phyloP scores from a whole-genome alignment of 2,113 vertebrate genomes.

The Melanocharis versteri region DNA sequence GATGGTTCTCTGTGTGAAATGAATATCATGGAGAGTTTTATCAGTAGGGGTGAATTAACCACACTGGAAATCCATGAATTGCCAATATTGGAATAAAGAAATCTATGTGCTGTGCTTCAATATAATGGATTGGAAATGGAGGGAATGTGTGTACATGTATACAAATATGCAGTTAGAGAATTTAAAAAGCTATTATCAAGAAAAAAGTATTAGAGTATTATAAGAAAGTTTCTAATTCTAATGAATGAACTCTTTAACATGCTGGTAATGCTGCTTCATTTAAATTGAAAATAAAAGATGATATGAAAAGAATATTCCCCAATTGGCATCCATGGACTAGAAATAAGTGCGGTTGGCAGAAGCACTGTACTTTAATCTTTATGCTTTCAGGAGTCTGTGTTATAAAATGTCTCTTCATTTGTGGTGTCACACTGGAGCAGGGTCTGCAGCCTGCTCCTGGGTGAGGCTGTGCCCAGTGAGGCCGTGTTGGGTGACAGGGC shows the following conservation, averaged over 20 bases:
- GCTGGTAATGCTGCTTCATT: background rate
- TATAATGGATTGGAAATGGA: background rate
- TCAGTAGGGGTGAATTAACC: background rate
- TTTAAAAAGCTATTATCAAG: background rate
- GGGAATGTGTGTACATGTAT: background rate
- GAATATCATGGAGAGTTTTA: background rate
- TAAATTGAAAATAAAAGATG: background rate
- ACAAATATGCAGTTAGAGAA: background rate
- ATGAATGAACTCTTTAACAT: background rate
- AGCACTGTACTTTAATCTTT: background rate
- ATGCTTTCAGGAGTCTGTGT: background rate
- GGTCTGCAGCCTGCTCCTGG: background rate
- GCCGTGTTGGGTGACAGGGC: fast-evolving
- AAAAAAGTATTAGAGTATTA: background rate
- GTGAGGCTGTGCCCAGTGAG: background rate
- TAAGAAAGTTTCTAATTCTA: background rate
- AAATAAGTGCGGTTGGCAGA: background rate
- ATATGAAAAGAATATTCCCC: background rate
- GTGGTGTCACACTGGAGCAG: background rate
- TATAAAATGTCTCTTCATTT: background rate
- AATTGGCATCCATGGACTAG: background rate
- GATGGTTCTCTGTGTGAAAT: background rate
- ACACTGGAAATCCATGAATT: background rate
- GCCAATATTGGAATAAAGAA: background rate
- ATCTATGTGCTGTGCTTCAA: background rate